Evolutionary conservation across 1,140 invertebrate genomes (phyloP).

Genomic region (Nebria ingens): DNA sequence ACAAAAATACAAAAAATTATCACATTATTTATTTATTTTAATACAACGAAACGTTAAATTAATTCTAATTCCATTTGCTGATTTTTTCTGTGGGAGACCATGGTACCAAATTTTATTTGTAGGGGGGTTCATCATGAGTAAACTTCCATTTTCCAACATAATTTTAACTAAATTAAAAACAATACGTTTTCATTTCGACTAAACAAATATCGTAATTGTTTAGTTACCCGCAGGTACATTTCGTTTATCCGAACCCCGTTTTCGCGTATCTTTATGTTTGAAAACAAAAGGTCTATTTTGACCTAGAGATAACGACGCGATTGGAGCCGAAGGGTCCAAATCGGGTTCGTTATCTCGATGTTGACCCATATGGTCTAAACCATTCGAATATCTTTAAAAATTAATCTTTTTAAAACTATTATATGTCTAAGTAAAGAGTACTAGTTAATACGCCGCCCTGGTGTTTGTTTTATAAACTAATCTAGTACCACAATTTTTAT

Average conservation of each 20-base stretch:
- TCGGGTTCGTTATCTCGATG: constrained; percentile 63
- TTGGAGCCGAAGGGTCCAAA: constrained; percentile 46
- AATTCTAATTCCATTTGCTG: constrained; percentile 41
- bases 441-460: not conserved
- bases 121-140: constrained; percentile 61
- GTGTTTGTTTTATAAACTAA: not conserved
- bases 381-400: constrained; percentile 62
- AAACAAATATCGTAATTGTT: constrained; percentile 25
- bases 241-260: constrained; percentile 34
- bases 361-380: constrained; percentile 58
- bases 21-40: not conserved
- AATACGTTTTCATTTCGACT: constrained; percentile 39
- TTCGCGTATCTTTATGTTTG: constrained; percentile 47
- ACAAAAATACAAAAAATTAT: no score
- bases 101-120: constrained; percentile 65
- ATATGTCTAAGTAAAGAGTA: constrained; percentile 13
- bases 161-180: constrained; percentile 42
- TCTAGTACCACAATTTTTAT: not conserved
- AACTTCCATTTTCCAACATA: constrained; percentile 50
- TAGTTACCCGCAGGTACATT: constrained; percentile 32
- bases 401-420: no score
- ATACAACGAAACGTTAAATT: constrained; percentile 55
- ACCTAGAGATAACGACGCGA: constrained; percentile 59
- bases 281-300: constrained; percentile 54
- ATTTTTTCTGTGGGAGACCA: constrained; percentile 50